A percentile compares a stretch with the other conserved stretches of the same genome.
Evolutionary conservation across 2,797 vertebrate species (phyloP).

Genomic region (Spinus pinus): DNA sequence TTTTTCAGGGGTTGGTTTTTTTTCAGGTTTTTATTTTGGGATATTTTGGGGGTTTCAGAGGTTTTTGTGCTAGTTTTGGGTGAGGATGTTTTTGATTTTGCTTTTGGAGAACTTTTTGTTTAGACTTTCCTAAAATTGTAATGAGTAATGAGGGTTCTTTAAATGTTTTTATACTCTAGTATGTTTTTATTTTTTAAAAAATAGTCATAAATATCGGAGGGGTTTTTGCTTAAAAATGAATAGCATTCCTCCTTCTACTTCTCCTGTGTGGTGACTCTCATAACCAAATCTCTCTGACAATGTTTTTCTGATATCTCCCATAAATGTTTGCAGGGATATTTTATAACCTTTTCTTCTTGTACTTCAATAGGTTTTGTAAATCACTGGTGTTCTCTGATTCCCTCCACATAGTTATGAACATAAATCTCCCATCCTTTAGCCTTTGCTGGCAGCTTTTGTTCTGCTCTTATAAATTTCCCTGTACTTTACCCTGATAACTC

Average conservation of each 20-base stretch:
- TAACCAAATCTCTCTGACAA: neutral
- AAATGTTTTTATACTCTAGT: neutral
- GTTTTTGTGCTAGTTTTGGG: rapidly evolving
- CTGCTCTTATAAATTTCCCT: neutral
- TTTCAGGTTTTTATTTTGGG: neutral
- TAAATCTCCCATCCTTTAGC: neutral
- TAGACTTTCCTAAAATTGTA: neutral
- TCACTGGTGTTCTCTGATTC: neutral
- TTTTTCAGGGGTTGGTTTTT: neutral
- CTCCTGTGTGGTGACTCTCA: neutral
- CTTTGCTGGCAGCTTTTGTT: neutral
- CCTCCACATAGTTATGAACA: rapidly evolving
- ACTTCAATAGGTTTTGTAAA: neutral
- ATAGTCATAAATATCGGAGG: neutral
- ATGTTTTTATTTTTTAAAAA: neutral
- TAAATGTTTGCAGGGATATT: neutral
- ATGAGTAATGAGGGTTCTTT: neutral
- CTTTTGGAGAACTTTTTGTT: neutral
- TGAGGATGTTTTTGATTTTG: neutral
- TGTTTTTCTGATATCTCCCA: neutral
- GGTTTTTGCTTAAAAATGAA: neutral
- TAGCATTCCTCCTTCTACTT: neutral
- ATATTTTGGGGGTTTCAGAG: neutral
- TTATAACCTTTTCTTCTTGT: neutral
- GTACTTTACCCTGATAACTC: neutral